phyloP scores from a whole-genome alignment of 2,888 invertebrate genomes.

The Pemphredon lugubris region DNA sequence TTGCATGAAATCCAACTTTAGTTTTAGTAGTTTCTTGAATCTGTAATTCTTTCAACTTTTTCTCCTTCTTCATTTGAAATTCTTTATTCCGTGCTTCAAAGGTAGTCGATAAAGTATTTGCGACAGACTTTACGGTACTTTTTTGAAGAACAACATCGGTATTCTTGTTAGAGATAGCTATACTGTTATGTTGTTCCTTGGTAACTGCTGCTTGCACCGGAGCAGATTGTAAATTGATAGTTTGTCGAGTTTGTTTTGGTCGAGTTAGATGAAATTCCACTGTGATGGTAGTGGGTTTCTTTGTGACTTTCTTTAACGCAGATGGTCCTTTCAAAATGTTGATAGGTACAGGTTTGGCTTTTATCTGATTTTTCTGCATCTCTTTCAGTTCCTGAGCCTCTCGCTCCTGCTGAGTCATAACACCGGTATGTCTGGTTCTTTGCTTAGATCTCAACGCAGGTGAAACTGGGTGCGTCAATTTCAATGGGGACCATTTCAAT shows the following conservation, averaged over 20 bases:
- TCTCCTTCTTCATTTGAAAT: slow-evolving; percentile 77
- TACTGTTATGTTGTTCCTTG: neutral
- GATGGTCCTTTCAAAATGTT: slow-evolving; percentile 83
- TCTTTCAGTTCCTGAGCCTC: slow-evolving; percentile 86
- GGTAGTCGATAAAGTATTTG: slow-evolving; percentile 79
- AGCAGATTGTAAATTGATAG: neutral
- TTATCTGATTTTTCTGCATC: slow-evolving; percentile 86
- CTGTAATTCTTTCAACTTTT: slow-evolving; percentile 76
- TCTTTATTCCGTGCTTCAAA: slow-evolving; percentile 82
- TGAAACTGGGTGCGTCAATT: slow-evolving; percentile 71
- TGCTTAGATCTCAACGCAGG: slow-evolving; percentile 72
- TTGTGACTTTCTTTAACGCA: slow-evolving; percentile 77
- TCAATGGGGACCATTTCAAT: slow-evolving; percentile 57
- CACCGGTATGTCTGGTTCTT: slow-evolving; percentile 83
- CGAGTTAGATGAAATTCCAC: slow-evolving; percentile 86
- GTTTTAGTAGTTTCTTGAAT: slow-evolving; percentile 61
- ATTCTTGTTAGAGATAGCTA: neutral
- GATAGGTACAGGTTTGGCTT: slow-evolving; percentile 85
- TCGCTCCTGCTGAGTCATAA: slow-evolving; percentile 84
- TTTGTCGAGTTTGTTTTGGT: slow-evolving; percentile 70
- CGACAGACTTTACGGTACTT: slow-evolving; percentile 41
- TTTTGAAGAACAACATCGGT: slow-evolving; percentile 19
- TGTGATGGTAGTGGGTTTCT: slow-evolving; percentile 84
- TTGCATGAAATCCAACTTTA: slow-evolving; percentile 83
- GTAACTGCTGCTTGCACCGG: neutral